phyloP scores from a whole-genome alignment of 1,140 invertebrate genomes.

The Platyscapa corneri region DNA sequence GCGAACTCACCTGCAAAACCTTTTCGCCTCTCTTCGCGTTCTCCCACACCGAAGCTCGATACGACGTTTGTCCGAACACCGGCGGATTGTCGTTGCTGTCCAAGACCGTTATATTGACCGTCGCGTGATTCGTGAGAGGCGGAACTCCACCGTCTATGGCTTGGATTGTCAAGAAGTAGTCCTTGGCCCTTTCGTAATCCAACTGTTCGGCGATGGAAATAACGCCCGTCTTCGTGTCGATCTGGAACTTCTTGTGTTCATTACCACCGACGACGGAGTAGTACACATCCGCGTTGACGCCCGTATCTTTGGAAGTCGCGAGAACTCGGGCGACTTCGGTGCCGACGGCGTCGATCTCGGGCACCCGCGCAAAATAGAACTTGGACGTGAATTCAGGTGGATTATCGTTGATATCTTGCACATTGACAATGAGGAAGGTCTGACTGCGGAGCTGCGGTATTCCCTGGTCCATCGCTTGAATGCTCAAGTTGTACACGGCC shows the following conservation, averaged over 20 bases:
- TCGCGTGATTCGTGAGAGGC: conserved; percentile 88
- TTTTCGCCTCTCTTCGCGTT: conserved; percentile 82
- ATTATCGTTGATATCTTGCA: conserved; percentile 93
- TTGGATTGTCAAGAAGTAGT: conserved; percentile 92
- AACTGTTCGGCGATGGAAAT: conserved; percentile 85
- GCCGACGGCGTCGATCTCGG: conserved; percentile 91
- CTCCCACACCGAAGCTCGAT: conserved; percentile 86
- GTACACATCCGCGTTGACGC: conserved; percentile 93
- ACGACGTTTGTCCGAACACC: conserved; percentile 86
- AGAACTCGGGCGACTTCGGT: conserved; percentile 86
- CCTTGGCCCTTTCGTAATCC: conserved; percentile 88
- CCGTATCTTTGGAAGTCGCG: conserved; percentile 94
- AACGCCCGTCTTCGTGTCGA: conserved; percentile 83
- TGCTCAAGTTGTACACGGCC: conserved; percentile 87
- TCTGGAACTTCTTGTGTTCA: conserved; percentile 88
- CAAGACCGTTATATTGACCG: conserved; percentile 89
- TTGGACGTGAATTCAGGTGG: conserved; percentile 90
- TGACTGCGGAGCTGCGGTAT: conserved; percentile 88
- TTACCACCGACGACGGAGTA: conserved; percentile 93
- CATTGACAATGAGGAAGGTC: conserved; percentile 83
- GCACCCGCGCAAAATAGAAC: conserved; percentile 89
- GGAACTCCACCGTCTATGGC: conserved; percentile 91
- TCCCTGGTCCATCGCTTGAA: conserved; percentile 89
- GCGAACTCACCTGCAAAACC: conserved; percentile 79
- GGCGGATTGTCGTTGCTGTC: conserved; percentile 95